Evolutionary conservation across 1,140 invertebrate species (phyloP).

Genomic region (Pararge aegeria): DNA sequence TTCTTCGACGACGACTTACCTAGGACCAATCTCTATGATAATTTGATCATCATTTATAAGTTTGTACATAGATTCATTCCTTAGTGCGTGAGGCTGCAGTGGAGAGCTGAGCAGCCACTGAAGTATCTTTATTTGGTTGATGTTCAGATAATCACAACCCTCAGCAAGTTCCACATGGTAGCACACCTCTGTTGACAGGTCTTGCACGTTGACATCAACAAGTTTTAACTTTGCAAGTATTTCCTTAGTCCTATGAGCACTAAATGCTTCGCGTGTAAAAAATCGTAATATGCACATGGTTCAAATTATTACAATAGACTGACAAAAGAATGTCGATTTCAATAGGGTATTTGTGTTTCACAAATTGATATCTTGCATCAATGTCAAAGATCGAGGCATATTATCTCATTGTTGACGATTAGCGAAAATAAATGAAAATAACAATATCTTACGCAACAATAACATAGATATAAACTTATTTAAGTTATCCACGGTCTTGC

Average conservation of each 20-base stretch:
- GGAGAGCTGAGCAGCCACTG: slow-evolving; percentile 87
- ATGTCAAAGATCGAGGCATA: slow-evolving; percentile 66
- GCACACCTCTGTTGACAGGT: slow-evolving; percentile 87
- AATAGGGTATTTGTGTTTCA: slow-evolving; percentile 23
- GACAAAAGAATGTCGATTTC: slow-evolving; percentile 6
- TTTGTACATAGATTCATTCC: slow-evolving; percentile 69
- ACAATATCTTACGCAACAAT: slow-evolving; percentile 64
- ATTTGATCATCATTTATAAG: slow-evolving; percentile 61
- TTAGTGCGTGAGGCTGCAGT: slow-evolving; percentile 80
- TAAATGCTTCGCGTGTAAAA: slow-evolving; percentile 69
- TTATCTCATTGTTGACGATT: slow-evolving; percentile 34
- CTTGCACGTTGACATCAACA: slow-evolving; percentile 63
- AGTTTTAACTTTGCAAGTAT: slow-evolving; percentile 64
- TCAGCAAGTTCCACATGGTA: slow-evolving; percentile 86
- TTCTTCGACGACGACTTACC: slow-evolving; percentile 70
- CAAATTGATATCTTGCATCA: slow-evolving; percentile 62
- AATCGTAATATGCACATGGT: slow-evolving; percentile 71
- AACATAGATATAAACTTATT: slow-evolving; percentile 1
- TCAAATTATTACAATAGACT: slow-evolving; percentile 16
- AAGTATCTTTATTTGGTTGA: slow-evolving; percentile 81
- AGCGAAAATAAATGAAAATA: slow-evolving; percentile 53
- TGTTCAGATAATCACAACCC: slow-evolving; percentile 70
- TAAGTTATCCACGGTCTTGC: background rate
- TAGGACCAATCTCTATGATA: slow-evolving; percentile 90
- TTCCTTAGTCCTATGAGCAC: slow-evolving; percentile 70